Conservation (phyloP, 2,113 vertebrate species). For the Psammodynastes pulverulentus region DNA sequence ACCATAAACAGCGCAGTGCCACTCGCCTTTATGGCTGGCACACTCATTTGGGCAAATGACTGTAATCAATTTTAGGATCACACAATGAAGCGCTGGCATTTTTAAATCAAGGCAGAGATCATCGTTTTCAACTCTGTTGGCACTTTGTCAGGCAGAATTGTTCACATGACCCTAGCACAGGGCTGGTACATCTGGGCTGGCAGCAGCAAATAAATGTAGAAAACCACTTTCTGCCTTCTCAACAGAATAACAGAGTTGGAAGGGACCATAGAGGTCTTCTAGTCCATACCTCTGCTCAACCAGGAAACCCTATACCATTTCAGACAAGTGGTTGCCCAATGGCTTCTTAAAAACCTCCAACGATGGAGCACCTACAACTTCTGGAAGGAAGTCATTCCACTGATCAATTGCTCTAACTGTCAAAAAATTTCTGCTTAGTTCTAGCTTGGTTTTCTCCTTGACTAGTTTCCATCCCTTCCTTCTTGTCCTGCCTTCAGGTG, state of each 20-base stretch:
- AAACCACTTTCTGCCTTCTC: background rate
- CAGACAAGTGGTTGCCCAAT: background rate
- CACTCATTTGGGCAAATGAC: background rate
- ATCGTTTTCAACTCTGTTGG: conserved; percentile 33
- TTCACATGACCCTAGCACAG: conserved; percentile 33
- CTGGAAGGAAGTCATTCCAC: background rate
- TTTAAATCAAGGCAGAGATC: conserved; percentile 34
- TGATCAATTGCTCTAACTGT: background rate
- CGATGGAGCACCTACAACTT: background rate
- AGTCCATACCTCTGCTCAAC: background rate
- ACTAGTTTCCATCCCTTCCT: background rate
- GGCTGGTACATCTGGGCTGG: background rate
- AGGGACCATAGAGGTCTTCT: background rate
- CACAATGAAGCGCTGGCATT: conserved; percentile 36
- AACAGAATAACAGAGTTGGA: background rate
- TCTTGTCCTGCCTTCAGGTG: background rate
- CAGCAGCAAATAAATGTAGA: background rate
- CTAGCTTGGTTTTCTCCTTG: background rate
- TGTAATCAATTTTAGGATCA: conserved; percentile 22
- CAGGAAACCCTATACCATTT: background rate
- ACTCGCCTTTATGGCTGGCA: conserved; percentile 27
- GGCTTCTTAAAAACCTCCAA: background rate
- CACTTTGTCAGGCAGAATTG: conserved; percentile 36
- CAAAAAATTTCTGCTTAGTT: background rate
- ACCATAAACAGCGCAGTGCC: conserved; percentile 24